Base-by-base conservation (phyloP, 1,140 invertebrate genomes). In the Aphis craccivora region DNA sequence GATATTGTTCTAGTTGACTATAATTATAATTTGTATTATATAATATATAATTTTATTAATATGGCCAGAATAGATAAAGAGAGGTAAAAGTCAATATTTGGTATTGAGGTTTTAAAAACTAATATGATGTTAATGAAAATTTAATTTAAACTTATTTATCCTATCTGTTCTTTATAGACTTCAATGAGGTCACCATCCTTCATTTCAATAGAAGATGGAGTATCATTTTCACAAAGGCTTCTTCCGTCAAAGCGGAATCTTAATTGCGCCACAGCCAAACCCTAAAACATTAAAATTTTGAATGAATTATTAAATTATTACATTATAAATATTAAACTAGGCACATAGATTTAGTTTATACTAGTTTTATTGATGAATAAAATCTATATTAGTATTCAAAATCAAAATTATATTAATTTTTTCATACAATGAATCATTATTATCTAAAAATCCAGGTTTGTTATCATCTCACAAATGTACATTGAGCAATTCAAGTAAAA, bases 111-210 rank as follows among this genome's bases (percentile, higher is more conserved):
- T 40, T 55, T 1, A 23, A 25, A 89, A 53, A 55, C 86, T 87
- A 48, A 48, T 87, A 84, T 84, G 45, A 35, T n/a, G 2, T 40
- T 45, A 35, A 55, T 89, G 9, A 40, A 45, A 87, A n/a, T n/a
- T n/a, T n/a, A n/a, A n/a, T 4, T 45, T 60, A 90, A 90, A 67
- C 22, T 60, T 90, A 60, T n/a, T 20, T 43, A 93, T 2, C 37
- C n/a, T n/a, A n/a, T n/a, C n/a, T n/a, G n/a, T n/a, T n/a, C n/a
- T n/a, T n/a, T 37, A 43, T n/a, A 40, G 93, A 99, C 98, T 96
- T 99, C 98, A 96, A 99, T 99, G 94, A 98, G 98, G 95, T 99
- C 98, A 11, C 98, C 98, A 95, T 99, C 98, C 95, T 99, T 98
- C 98, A 99, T 99, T 95, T 99, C 98, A 9, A 45, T 9, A 8